phyloP scores from a whole-genome alignment of 2,888 invertebrate genomes.

The Lasioglossum vierecki region DNA sequence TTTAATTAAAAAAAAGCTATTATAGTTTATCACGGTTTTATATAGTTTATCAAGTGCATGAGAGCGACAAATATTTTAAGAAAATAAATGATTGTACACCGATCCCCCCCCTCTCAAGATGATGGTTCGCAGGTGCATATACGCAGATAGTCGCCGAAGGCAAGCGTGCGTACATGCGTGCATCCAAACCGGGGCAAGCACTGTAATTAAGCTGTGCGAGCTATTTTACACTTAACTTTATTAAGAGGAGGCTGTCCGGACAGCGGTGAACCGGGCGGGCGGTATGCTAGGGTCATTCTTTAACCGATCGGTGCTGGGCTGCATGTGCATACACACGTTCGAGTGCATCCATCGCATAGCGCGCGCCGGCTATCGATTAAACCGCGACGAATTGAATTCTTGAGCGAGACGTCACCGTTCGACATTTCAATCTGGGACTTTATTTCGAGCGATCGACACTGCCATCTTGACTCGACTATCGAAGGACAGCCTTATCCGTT shows the following conservation, averaged over 20 bases:
- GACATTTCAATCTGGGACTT: conserved; percentile 6
- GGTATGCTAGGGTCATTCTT: conserved; percentile 21
- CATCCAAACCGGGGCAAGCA: conserved; percentile 21
- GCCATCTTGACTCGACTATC: background rate
- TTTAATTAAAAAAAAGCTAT: too few species aligned
- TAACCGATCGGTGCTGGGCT: conserved; percentile 22
- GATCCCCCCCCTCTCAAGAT: background rate
- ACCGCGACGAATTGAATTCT: conserved; percentile 26
- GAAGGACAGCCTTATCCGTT: background rate
- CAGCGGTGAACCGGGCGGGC: conserved; percentile 13
- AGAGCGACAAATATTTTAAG: too few species aligned
- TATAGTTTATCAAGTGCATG: too few species aligned
- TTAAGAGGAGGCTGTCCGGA: conserved; percentile 38
- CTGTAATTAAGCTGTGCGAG: conserved; percentile 52
- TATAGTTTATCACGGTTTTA: too few species aligned
- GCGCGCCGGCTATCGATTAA: background rate
- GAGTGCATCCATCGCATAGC: conserved; percentile 8
- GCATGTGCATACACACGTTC: conserved; percentile 18
- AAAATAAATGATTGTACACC: background rate
- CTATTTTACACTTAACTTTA: conserved; percentile 53
- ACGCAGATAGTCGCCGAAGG: background rate
- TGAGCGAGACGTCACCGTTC: background rate
- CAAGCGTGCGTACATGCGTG: conserved; percentile 5
- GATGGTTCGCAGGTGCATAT: background rate
- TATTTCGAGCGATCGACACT: background rate